Conservation (phyloP, 2,113 vertebrate genomes). For the Coturnix japonica region DNA sequence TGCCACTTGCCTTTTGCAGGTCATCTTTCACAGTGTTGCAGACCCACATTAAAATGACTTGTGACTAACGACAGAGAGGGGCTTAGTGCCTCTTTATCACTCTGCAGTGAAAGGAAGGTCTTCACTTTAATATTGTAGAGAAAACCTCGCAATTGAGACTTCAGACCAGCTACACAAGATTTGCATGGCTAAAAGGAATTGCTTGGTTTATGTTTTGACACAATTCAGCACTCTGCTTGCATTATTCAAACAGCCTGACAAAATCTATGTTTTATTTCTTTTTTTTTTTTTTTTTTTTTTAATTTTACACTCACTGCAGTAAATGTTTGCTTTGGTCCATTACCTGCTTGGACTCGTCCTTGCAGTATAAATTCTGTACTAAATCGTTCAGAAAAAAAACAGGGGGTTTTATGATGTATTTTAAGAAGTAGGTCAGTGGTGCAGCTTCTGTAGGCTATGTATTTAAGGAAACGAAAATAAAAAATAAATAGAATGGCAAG, state of each 20-base stretch:
- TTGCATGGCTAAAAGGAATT: conserved; percentile 52
- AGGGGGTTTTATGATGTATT: not conserved
- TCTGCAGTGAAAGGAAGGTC: conserved; percentile 12
- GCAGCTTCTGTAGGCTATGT: not conserved
- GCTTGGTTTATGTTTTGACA: conserved; percentile 19
- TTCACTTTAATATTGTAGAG: conserved; percentile 21
- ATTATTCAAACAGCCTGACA: conserved; percentile 50
- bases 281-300: not conserved
- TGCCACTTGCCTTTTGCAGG: conserved; percentile 32
- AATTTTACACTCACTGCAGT: not conserved
- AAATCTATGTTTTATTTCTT: not conserved
- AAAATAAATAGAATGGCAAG: not conserved
- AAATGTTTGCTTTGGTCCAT: not conserved
- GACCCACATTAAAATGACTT: conserved; percentile 62
- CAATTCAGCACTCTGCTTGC: not conserved
- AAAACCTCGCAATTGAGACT: conserved; percentile 4
- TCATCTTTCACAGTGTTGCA: conserved; percentile 38
- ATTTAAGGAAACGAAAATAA: not conserved
- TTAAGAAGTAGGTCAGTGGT: conserved; percentile 28
- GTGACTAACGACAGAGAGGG: conserved; percentile 32
- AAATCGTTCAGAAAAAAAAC: not conserved
- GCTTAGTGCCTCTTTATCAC: conserved; percentile 37
- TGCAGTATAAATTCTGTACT: not conserved
- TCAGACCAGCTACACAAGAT: conserved; percentile 31
- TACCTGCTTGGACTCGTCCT: not conserved